phyloP scores from a whole-genome alignment of 2,113 vertebrate genomes.

The Chaetodon auriga region DNA sequence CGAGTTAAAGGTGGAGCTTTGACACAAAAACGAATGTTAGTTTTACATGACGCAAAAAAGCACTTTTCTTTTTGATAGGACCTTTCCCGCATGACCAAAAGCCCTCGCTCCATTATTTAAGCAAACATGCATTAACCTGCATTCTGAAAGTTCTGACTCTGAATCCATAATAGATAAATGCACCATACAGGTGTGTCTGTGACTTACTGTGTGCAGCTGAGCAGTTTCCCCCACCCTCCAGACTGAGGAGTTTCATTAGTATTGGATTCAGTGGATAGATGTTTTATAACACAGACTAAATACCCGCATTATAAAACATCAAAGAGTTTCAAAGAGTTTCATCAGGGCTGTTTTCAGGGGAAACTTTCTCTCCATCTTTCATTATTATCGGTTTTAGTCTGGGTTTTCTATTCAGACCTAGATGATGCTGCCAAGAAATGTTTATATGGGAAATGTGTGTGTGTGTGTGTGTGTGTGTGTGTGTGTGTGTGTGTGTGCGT shows the following conservation, averaged over 20 bases:
- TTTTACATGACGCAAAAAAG: slow-evolving; percentile 3
- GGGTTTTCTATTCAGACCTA: slow-evolving; percentile 22
- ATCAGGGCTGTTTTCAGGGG: slow-evolving; percentile 59
- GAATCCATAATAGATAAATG: slow-evolving; percentile 52
- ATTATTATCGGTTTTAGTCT: slow-evolving; percentile 37
- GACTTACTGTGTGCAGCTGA: slow-evolving; percentile 22
- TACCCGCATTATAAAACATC: slow-evolving; percentile 41
- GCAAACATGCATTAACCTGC: slow-evolving; percentile 38
- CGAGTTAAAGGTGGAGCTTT: not conserved
- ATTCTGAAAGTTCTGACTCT: slow-evolving; percentile 44
- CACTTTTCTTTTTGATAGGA: slow-evolving; percentile 18
- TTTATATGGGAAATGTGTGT: not conserved
- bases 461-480: slow-evolving; percentile 4
- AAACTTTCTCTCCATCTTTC: slow-evolving; percentile 48
- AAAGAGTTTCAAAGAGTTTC: slow-evolving; percentile 59
- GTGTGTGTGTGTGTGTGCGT: slow-evolving; percentile 11
- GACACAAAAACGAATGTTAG: not conserved
- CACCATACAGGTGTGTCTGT: slow-evolving; percentile 3
- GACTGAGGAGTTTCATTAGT: slow-evolving; percentile 30
- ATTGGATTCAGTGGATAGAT: slow-evolving; percentile 36
- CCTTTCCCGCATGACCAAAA: slow-evolving; percentile 8
- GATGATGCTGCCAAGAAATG: slow-evolving; percentile 22
- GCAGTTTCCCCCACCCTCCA: not conserved
- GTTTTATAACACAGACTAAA: slow-evolving; percentile 43
- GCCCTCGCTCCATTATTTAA: slow-evolving; percentile 38